Percentiles rank a stretch among this genome's conserved stretches.
These are phyloP conservation scores for Harmothoe impar DNA, from an alignment of 2,888 invertebrate genomes.

Conservation along the genomic window DNA sequence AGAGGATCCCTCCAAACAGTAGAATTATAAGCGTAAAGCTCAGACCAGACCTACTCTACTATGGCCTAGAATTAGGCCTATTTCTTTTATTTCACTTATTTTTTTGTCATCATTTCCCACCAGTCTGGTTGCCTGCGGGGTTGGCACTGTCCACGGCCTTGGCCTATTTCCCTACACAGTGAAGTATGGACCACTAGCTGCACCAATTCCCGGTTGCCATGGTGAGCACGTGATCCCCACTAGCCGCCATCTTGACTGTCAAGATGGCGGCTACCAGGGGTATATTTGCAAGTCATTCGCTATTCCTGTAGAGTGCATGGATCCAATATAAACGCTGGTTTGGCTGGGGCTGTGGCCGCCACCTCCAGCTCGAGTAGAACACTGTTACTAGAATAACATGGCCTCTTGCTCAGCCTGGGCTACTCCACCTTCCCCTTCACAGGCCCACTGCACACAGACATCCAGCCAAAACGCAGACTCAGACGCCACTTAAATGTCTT, in stretches of 20 bases:
- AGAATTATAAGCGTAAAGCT: too few species aligned
- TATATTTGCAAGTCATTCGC: conserved; percentile 46
- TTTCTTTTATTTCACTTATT: too few species aligned
- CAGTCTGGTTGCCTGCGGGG: background rate
- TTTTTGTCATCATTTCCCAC: too few species aligned
- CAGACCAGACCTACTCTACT: too few species aligned
- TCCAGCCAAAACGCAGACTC: background rate
- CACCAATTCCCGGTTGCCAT: conserved; percentile 10
- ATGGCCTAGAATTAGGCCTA: too few species aligned
- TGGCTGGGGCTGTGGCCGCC: background rate
- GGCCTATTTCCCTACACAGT: background rate
- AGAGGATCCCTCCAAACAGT: too few species aligned
- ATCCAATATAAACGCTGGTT: conserved; percentile 51
- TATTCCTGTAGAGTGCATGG: conserved; percentile 20
- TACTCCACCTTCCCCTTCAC: background rate
- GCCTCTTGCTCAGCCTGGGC: background rate
- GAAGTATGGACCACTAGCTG: background rate
- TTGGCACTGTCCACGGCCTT: background rate
- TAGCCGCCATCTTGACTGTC: conserved; percentile 21
- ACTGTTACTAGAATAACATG: conserved; percentile 38
- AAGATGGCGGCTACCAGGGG: conserved; percentile 51
- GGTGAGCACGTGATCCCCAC: conserved; percentile 20
- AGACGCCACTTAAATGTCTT: background rate
- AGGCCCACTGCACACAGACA: background rate
- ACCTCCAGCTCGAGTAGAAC: background rate